Evolutionary conservation across 1,140 invertebrate species (phyloP).

Genomic region (Pectinophora gossypiella): DNA sequence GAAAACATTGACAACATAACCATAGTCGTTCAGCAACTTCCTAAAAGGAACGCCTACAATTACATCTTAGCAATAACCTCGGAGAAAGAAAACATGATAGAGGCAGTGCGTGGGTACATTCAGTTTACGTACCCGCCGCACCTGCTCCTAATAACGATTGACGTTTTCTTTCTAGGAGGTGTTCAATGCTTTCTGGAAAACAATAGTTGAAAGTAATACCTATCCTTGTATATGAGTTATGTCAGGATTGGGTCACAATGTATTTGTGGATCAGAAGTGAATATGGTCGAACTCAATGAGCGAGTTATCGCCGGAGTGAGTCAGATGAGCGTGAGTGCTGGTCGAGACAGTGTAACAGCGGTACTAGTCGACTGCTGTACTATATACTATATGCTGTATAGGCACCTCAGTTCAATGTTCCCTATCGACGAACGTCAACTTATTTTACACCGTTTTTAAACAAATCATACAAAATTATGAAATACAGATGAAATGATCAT

Average conservation of each 20-base stretch:
- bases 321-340: constrained; percentile 1
- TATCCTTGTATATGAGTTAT: constrained; percentile 5
- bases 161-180: constrained; percentile 60
- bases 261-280: neutral
- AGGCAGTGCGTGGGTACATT: constrained; percentile 59
- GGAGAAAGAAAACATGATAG: constrained; percentile 53
- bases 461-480: neutral
- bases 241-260: neutral
- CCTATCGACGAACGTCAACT: neutral
- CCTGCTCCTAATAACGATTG: constrained; percentile 29
- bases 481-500: neutral
- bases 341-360: neutral
- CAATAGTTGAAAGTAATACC: constrained; percentile 6
- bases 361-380: constrained; percentile 1
- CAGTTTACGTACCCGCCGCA: constrained; percentile 55
- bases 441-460: neutral
- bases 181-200: constrained; percentile 46
- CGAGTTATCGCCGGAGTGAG: neutral
- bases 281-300: neutral
- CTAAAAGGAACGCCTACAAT: constrained; percentile 52
- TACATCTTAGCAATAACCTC: constrained; percentile 36
- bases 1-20: constrained; percentile 57
- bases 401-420: constrained; percentile 6
- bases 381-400: constrained; percentile 10
- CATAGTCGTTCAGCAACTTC: constrained; percentile 67